Evolutionary conservation across 2,113 vertebrate species (phyloP).

Genomic region (Cyprinodon tularosa): DNA sequence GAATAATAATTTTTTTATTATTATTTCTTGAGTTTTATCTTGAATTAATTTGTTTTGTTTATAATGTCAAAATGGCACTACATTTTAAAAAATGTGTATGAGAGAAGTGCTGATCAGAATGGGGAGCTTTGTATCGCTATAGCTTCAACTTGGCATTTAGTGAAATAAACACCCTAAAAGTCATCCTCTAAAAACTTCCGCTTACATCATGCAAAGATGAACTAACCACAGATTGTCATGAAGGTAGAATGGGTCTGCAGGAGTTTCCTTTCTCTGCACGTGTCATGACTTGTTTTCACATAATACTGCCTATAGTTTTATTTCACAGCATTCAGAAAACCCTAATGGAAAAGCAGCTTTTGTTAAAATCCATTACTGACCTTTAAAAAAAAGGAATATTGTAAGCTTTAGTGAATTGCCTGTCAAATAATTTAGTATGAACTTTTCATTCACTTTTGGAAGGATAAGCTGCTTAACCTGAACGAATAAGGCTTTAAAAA

Average conservation of each 20-base stretch:
- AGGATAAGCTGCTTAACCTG: slow-evolving; percentile 2
- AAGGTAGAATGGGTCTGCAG: background rate
- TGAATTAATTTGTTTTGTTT: background rate
- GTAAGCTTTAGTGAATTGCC: background rate
- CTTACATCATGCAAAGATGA: slow-evolving; percentile 9
- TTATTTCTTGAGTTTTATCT: background rate
- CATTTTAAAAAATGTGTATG: background rate
- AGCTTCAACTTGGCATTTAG: background rate
- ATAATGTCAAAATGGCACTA: background rate
- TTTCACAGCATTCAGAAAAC: background rate
- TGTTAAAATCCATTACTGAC: background rate
- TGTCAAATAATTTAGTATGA: background rate
- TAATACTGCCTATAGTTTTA: background rate
- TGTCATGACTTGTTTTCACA: background rate
- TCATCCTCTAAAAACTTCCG: background rate
- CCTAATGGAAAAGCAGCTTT: background rate
- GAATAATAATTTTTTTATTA: background rate
- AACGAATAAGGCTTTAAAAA: background rate
- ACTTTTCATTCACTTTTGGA: slow-evolving; percentile 5
- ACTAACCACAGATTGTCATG: slow-evolving; percentile 19
- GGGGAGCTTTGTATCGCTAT: too few species aligned
- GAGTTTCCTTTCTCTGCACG: slow-evolving; percentile 1
- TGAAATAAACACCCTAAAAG: background rate
- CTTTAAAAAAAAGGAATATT: background rate
- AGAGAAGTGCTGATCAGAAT: background rate